A percentile compares a stretch with the other conserved stretches of the same genome.
These are phyloP conservation scores for Cynodonichthys magdalenae DNA, from an alignment of 2,797 vertebrate species.

Conservation along the genomic window DNA sequence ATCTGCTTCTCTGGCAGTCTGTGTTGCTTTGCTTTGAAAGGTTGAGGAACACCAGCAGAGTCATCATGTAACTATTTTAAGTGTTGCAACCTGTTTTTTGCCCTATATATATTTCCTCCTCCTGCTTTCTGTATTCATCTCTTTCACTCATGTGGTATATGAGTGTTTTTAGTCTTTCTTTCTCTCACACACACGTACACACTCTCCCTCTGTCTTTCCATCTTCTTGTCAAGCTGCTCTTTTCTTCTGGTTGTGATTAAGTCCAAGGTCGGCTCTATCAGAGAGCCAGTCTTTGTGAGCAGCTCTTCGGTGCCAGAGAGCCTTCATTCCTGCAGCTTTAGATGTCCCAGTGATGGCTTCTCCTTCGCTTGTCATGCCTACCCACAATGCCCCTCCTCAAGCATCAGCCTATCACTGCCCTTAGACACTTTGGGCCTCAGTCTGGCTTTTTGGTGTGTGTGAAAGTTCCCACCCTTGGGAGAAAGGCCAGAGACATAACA, in stretches of 20 bases:
- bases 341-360: conserved; percentile 73
- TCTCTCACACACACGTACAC: conserved; percentile 9
- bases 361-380: conserved; percentile 64
- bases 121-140: conserved; percentile 12
- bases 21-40: conserved; percentile 13
- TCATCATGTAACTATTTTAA: conserved; percentile 35
- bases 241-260: conserved; percentile 79
- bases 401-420: conserved; percentile 70
- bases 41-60: conserved; percentile 11
- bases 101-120: conserved; percentile 13
- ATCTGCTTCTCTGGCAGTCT: conserved; percentile 14
- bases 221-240: conserved; percentile 71
- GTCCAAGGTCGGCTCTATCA: conserved; percentile 74
- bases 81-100: conserved; percentile 22
- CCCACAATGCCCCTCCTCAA: conserved; percentile 73
- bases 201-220: conserved; percentile 53
- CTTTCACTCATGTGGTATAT: conserved; percentile 8
- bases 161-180: conserved; percentile 17
- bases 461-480: conserved; percentile 60
- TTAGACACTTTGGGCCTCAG: conserved; percentile 56
- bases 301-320: conserved; percentile 64
- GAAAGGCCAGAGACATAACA: conserved; percentile 65
- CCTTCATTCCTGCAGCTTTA: conserved; percentile 66
- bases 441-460: conserved; percentile 54
- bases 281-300: conserved; percentile 66